phyloP scores from a whole-genome alignment of 2,888 invertebrate genomes.

The Acleris sparsana region DNA sequence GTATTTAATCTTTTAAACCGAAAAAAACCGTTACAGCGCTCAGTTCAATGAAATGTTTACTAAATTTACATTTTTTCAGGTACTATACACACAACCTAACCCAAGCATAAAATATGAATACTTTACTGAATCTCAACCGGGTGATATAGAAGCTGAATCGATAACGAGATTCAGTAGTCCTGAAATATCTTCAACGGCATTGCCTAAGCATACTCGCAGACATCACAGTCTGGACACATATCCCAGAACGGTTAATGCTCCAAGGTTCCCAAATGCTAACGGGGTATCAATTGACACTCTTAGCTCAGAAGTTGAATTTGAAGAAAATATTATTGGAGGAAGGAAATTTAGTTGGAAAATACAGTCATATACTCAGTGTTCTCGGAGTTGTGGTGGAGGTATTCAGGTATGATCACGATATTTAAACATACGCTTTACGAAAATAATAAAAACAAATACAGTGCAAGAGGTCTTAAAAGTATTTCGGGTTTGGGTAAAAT shows the following conservation, averaged over 20 bases:
- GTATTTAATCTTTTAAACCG: too few relatives aligned
- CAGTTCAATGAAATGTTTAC: too few relatives aligned
- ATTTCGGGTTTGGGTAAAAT: too few relatives aligned
- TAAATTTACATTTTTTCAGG: too few relatives aligned
- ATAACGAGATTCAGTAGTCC: slow-evolving; percentile 51
- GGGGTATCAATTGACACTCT: slow-evolving; percentile 51
- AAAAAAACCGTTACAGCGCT: too few relatives aligned
- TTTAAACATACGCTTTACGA: neutral
- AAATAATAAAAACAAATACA: too few relatives aligned
- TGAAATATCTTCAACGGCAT: slow-evolving; percentile 50
- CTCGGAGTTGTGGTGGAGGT: slow-evolving; percentile 92
- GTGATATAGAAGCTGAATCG: slow-evolving; percentile 64
- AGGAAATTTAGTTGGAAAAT: slow-evolving; percentile 90
- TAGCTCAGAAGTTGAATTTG: slow-evolving; percentile 51
- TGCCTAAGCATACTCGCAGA: slow-evolving; percentile 66
- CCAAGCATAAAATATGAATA: slow-evolving; percentile 96
- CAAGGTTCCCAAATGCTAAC: slow-evolving; percentile 52
- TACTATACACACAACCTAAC: slow-evolving; percentile 91
- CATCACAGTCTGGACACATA: slow-evolving; percentile 65
- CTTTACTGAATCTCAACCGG: slow-evolving; percentile 86
- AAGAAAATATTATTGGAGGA: slow-evolving; percentile 67
- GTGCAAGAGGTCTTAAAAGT: too few relatives aligned
- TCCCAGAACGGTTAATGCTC: slow-evolving; percentile 45
- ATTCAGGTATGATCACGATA: slow-evolving; percentile 77
- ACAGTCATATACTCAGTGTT: slow-evolving; percentile 89